Evolutionary conservation across 2,797 vertebrate species (phyloP).

Genomic region (Hypotaenidia philippensis): DNA sequence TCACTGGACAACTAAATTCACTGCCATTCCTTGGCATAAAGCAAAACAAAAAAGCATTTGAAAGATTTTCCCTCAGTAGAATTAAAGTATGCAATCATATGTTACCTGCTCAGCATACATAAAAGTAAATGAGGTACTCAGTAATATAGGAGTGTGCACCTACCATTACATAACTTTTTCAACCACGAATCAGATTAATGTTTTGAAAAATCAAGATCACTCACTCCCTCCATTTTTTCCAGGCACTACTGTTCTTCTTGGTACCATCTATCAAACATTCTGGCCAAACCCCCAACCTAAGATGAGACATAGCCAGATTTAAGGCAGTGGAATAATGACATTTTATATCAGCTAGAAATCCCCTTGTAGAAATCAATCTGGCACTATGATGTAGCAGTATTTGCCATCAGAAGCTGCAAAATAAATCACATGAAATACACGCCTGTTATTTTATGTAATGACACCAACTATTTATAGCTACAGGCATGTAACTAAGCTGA

Average conservation of each 20-base stretch:
- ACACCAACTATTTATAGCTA: constrained; percentile 1
- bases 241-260: background rate
- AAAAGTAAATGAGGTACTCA: background rate
- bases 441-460: background rate
- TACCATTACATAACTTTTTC: background rate
- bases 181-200: background rate
- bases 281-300: background rate
- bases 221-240: background rate
- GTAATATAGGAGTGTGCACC: background rate
- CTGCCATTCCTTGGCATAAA: background rate
- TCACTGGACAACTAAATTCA: background rate
- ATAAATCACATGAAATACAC: background rate
- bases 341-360: background rate
- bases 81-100: background rate
- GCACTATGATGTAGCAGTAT: background rate
- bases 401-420: background rate
- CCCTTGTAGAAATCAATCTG: background rate
- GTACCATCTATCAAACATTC: background rate
- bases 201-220: background rate
- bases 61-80: background rate
- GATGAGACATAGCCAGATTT: background rate
- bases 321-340: background rate
- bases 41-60: background rate
- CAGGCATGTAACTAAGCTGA: background rate
- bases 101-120: background rate